Evolutionary conservation across 2,113 vertebrate genomes (phyloP).

Genomic region (Entomyzon cyanotis): DNA sequence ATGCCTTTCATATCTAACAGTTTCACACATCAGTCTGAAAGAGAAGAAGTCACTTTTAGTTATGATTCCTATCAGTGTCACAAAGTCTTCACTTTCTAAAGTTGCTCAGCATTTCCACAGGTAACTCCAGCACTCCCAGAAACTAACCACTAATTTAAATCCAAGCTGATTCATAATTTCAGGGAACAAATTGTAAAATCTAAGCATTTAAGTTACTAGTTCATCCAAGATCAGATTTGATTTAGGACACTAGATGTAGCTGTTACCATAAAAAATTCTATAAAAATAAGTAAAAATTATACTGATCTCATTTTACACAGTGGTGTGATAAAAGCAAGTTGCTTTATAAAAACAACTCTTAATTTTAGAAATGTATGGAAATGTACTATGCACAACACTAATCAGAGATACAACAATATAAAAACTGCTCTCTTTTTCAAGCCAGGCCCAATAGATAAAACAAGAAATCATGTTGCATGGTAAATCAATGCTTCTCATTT

Average conservation of each 20-base stretch:
- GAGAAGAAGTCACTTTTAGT: slow-evolving; percentile 26
- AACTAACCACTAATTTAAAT: neutral
- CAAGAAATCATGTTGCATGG: neutral
- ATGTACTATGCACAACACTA: neutral
- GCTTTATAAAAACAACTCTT: neutral
- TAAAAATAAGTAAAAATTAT: neutral
- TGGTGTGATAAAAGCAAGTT: neutral
- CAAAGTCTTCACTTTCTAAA: neutral
- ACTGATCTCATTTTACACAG: neutral
- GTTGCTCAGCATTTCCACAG: neutral
- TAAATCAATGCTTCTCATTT: neutral
- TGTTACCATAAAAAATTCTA: neutral
- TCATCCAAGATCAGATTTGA: neutral
- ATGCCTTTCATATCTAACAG: slow-evolving; percentile 93
- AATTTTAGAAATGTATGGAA: neutral
- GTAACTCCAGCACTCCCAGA: neutral
- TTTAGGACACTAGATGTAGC: neutral
- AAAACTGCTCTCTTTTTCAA: neutral
- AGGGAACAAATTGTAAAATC: neutral
- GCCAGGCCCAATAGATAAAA: neutral
- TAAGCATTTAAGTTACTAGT: neutral
- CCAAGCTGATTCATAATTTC: neutral
- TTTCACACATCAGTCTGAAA: slow-evolving; percentile 97
- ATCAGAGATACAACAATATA: neutral
- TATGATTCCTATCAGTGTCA: neutral